Evolutionary conservation across 2,888 invertebrate species (phyloP), one percentile per base, ranked within the genome.

Genomic region (Ophonus ardosiacus): DNA sequence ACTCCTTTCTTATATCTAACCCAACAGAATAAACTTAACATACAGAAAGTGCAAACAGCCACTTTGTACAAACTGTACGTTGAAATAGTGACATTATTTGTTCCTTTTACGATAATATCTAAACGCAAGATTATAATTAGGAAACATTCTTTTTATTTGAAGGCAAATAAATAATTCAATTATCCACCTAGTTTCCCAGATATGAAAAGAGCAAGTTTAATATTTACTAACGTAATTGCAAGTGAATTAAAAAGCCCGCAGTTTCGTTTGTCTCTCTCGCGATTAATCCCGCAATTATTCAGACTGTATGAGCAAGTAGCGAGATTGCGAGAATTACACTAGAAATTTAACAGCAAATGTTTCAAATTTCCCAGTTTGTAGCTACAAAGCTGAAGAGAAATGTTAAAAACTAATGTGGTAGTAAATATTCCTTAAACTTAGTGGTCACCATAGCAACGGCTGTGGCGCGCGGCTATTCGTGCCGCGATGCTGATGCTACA

Each of bases 291-390:
- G 13, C 43, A 63, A 63, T 63, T 63, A 63, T 63, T 63, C 63
- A 63, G 63, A 18, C 3, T 63, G 24, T 63, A 31, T 31, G 3
- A 3, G 31, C 3, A 21, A 24, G 61, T 21, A 61, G 61, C 61
- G 21, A 63, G 24, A 63, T 13, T 24, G 63, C 63, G 63, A 63
- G 63, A 63, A 63, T 63, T 63, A 63, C 21, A 63, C 63, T 13
- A 63, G 63, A 63, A 63, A 63, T 63, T 63, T 63, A 63, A 63
- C 63, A 63, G 63, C 63, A 63, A 63, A 63, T 63, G 63, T 63
- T 63, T 63, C 63, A 63, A 63, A 63, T 63, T 63, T 63, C 63
- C 8, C 13, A 63, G 63, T 21, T 7, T 63, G 63, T 13, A 63
- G 21, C 63, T 63, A 63, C 63, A 63, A 63, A 51, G 43, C 43